Conservation (phyloP, 2,888 invertebrate species). For the Drosophila tripunctata region DNA sequence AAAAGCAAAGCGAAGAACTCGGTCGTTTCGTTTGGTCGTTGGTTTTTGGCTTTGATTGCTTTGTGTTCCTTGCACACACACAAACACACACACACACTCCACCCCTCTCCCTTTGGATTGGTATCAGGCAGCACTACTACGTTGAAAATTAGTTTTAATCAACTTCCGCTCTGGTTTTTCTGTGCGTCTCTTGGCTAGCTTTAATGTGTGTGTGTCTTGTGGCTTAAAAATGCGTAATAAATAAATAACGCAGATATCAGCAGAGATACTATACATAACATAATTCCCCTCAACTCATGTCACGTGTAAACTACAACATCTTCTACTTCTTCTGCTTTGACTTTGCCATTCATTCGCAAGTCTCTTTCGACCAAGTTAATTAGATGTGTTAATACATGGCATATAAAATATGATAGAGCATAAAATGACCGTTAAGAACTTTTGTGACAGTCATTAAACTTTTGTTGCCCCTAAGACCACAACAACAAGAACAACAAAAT, state of each 20-base stretch:
- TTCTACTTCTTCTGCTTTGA: conserved; percentile 42
- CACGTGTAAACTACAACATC: conserved; percentile 35
- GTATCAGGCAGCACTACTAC: conserved; percentile 44
- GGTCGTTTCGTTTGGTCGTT: conserved; percentile 43
- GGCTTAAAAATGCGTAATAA: conserved; percentile 68
- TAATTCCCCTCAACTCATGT: conserved; percentile 23
- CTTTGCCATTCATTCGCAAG: conserved; percentile 39
- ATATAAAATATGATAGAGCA: conserved; percentile 19
- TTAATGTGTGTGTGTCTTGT: conserved; percentile 22
- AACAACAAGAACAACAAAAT: too few relatives aligned
- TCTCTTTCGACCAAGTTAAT: conserved; percentile 41
- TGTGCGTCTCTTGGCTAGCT: conserved; percentile 19
- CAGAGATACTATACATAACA: too few relatives aligned
- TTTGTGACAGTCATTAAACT: conserved; percentile 30
- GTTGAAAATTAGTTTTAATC: conserved; percentile 77
- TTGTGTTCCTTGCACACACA: conserved; percentile 38
- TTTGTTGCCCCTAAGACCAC: conserved; percentile 9
- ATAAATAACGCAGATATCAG: conserved; percentile 57
- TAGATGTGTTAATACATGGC: conserved; percentile 32
- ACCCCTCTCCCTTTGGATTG: conserved; percentile 15
- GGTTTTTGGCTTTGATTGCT: conserved; percentile 70
- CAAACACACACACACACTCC: conserved; percentile 2
- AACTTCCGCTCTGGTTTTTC: conserved; percentile 60
- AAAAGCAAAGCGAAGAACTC: conserved; percentile 22
- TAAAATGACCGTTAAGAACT: conserved; percentile 41